Conservation (phyloP, 2,797 vertebrate genomes). For the Hydrocynus forskahlii region DNA sequence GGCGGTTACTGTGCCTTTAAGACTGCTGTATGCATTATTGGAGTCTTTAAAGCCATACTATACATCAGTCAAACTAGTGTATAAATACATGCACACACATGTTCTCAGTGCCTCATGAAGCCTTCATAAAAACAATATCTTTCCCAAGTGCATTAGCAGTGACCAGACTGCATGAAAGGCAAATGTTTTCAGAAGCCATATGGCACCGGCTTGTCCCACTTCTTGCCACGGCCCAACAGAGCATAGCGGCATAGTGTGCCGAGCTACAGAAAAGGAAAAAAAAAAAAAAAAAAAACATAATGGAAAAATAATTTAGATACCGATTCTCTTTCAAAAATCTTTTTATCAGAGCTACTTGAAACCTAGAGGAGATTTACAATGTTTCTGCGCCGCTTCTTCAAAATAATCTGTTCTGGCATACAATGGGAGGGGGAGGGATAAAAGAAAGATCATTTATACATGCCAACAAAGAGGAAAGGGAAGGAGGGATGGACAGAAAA, state of each 20-base stretch:
- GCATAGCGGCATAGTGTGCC: conserved; percentile 20
- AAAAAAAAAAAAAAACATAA: not conserved
- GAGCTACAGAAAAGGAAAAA: conserved; percentile 2
- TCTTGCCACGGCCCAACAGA: conserved; percentile 17
- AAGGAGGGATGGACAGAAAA: conserved; percentile 14
- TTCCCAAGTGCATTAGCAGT: not conserved
- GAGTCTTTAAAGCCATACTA: not conserved
- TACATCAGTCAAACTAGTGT: not conserved
- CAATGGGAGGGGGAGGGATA: not conserved
- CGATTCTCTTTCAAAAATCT: conserved; percentile 19
- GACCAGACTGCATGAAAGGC: conserved; percentile 7
- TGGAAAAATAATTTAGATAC: not conserved
- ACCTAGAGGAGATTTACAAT: conserved; percentile 12
- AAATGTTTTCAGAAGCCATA: not conserved
- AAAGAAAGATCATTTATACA: conserved; percentile 12
- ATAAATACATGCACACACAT: not conserved
- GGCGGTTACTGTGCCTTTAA: no score
- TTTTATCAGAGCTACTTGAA: not conserved
- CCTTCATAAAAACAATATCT: not conserved
- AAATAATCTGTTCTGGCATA: conserved; percentile 22
- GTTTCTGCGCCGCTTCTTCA: conserved; percentile 8
- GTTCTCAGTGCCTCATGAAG: not conserved
- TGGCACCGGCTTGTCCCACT: not conserved
- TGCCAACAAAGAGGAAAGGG: conserved; percentile 10
- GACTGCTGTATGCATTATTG: no score